These are phyloP conservation scores for Pycnonotus jocosus DNA, from an alignment of 2,113 vertebrate species.

Conservation along the genomic window DNA sequence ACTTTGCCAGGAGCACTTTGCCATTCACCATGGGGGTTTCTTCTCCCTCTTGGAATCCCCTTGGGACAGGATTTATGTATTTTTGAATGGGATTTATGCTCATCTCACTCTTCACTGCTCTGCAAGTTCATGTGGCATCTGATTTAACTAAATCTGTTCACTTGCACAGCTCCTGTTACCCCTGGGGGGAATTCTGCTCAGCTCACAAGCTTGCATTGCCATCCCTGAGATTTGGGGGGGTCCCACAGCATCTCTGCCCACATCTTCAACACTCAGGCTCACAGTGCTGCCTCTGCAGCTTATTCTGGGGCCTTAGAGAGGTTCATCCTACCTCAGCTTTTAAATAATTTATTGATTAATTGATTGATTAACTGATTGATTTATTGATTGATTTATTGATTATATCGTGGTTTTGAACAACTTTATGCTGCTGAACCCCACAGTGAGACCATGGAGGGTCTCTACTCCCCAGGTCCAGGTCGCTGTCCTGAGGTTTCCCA, in stretches of 20 bases:
- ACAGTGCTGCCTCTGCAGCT: neutral
- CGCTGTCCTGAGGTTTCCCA: neutral
- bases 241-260: neutral
- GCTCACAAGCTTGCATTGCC: neutral
- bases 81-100: neutral
- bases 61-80: neutral
- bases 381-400: no score
- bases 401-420: neutral
- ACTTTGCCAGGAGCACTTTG: neutral
- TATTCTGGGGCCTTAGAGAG: neutral
- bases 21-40: fast-evolving
- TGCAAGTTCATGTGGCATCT: fast-evolving
- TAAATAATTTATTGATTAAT: fast-evolving
- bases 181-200: neutral
- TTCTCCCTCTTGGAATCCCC: neutral
- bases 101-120: neutral
- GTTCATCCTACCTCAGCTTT: neutral
- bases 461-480: neutral
- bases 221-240: neutral
- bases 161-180: neutral
- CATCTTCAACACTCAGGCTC: neutral
- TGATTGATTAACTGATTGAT: no score
- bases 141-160: neutral
- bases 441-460: neutral
- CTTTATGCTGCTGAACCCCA: neutral